Evolutionary conservation across 2,113 vertebrate genomes (phyloP).

Genomic region (Xiphophorus maculatus): DNA sequence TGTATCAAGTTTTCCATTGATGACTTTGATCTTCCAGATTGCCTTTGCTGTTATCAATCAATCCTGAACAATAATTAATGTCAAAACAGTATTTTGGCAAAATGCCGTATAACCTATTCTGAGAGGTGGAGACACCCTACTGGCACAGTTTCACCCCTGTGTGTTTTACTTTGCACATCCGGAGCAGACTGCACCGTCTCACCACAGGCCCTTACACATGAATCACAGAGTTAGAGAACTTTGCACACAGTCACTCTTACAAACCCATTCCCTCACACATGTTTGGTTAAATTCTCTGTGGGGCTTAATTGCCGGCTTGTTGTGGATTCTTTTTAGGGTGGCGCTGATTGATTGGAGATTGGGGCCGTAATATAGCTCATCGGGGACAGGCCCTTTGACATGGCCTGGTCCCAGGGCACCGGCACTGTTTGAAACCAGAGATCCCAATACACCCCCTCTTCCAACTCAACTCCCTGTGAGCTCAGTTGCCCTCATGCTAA

Average conservation of each 20-base stretch:
- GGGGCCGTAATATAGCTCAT: constrained; percentile 76
- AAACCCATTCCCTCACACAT: constrained; percentile 47
- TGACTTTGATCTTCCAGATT: constrained; percentile 16
- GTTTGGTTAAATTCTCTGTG: constrained; percentile 64
- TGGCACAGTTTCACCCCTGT: constrained; percentile 33
- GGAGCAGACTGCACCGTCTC: constrained; percentile 20
- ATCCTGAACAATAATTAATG: constrained; percentile 15
- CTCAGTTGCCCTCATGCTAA: constrained; percentile 56
- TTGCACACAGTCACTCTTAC: constrained; percentile 49
- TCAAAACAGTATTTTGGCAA: constrained; percentile 5
- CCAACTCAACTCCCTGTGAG: constrained; percentile 19
- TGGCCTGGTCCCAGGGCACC: constrained; percentile 55
- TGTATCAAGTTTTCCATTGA: neutral
- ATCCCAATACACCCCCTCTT: constrained; percentile 42
- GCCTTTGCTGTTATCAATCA: constrained; percentile 1
- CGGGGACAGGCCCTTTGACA: constrained; percentile 79
- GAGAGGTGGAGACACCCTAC: constrained; percentile 20
- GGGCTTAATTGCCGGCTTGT: constrained; percentile 72
- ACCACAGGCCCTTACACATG: constrained; percentile 20
- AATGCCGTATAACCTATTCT: constrained; percentile 1
- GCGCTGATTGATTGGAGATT: constrained; percentile 81
- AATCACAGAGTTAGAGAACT: constrained; percentile 37
- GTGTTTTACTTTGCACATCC: constrained; percentile 20
- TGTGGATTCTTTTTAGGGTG: constrained; percentile 74
- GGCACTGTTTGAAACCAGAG: constrained; percentile 71